Evolutionary conservation across 37 sponge, comb jelly and placozoan genomes (phyloP).

Genomic region (Corticium candelabrum): DNA sequence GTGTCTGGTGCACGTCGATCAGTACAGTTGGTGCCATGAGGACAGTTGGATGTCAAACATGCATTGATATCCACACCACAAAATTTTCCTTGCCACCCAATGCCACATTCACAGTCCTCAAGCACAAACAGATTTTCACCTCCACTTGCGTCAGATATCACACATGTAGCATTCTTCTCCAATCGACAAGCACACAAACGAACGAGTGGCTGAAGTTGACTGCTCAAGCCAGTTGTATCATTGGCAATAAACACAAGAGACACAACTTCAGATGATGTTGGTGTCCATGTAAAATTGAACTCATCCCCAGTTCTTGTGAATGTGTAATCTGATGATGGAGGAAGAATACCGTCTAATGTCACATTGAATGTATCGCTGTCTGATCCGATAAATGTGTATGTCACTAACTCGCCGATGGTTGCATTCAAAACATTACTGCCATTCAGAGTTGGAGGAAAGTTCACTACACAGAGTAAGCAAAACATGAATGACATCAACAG

Average conservation of each 20-base stretch:
- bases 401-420: slow-evolving; percentile 6
- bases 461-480: slow-evolving; percentile 1
- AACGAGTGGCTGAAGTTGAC: neutral
- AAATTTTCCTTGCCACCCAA: neutral
- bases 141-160: neutral
- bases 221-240: slow-evolving; percentile 3
- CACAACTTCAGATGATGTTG: neutral
- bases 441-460: slow-evolving; percentile 13
- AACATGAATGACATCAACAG: no score
- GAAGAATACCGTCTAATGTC: neutral
- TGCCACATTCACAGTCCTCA: neutral
- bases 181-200: neutral
- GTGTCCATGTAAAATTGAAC: slow-evolving; percentile 11
- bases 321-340: neutral
- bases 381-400: slow-evolving; percentile 1
- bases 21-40: neutral
- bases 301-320: neutral
- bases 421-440: slow-evolving; percentile 1
- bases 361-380: slow-evolving; percentile 14
- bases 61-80: neutral
- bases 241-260: slow-evolving; percentile 20
- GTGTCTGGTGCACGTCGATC: neutral
- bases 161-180: neutral
- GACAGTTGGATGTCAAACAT: neutral
- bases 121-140: neutral